Base-by-base conservation (phyloP, 2,797 vertebrate genomes). In the Hypotaenidia philippensis region DNA sequence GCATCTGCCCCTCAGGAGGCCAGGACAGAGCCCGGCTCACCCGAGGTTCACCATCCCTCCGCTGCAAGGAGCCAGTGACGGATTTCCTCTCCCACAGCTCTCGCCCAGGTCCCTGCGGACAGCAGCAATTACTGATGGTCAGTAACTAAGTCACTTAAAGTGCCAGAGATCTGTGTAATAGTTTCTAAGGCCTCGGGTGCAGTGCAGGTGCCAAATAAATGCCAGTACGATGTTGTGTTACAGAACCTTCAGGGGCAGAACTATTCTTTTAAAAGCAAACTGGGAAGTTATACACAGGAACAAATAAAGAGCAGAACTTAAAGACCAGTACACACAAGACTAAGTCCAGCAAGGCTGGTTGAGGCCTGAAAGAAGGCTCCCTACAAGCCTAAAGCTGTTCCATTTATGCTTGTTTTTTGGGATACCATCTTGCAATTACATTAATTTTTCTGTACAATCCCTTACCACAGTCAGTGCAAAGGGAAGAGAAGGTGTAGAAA, bases 161-260 rank as follows among this genome's bases (percentile, higher is more conserved):
- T 83, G 65, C 25, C 87, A 90, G 80, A 83, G 38, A n/a, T 64
- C 53, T 93, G 45, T 72, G 76, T 78, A 87, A 93, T 86, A 34
- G 21, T n/a, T 83, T 86, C 18, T 60, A 75, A 59, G 53, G 76
- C 55, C 59, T 36, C 27, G 23, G 27, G 68, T 9, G 0, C 17
- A n/a, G 31, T 2, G 0, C 34, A 55, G 65, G 47, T 53, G 12
- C 22, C 19, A 79, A 77, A 71, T 26, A 87, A 87, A 80, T 12
- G 15, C 18, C 27, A 44, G 10, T 20, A 32, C 0, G 0, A 13
- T 47, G 36, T 27, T 49, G 47, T 17, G 20, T 15, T 65, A 11
- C 25, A 93, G 91, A 90, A 63, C 6, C 4, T 82, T 27, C 20
- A 5, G 11, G 55, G 36, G 25, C 4, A 90, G 38, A 83, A 81